Evolutionary conservation across 2,888 invertebrate species (phyloP).

Genomic region (Monopis laevigella): DNA sequence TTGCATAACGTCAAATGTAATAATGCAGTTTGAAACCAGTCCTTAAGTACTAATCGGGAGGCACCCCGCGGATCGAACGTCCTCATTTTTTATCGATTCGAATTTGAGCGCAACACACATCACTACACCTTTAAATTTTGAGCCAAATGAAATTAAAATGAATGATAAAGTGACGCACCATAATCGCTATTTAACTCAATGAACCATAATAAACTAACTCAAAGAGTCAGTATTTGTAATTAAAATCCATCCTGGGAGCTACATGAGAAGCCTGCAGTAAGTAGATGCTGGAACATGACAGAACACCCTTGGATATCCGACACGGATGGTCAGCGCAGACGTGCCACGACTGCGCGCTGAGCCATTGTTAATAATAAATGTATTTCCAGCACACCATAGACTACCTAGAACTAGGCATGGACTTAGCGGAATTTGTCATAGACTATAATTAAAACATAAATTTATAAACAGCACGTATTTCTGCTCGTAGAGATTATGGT

Average conservation of each 20-base stretch:
- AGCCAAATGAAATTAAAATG: too few relatives aligned
- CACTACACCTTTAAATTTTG: constrained; percentile 4
- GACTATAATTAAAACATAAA: too few relatives aligned
- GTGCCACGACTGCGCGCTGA: neutral
- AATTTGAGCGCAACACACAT: constrained; percentile 7
- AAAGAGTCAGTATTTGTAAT: too few relatives aligned
- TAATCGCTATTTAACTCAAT: too few relatives aligned
- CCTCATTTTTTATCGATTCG: constrained; percentile 4
- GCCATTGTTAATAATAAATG: constrained; percentile 3
- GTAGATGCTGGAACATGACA: neutral
- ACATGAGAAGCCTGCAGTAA: too few relatives aligned
- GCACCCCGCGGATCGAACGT: constrained; percentile 28
- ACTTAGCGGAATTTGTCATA: too few relatives aligned
- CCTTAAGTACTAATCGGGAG: constrained; percentile 27
- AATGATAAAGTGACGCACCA: too few relatives aligned
- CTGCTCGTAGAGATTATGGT: too few relatives aligned
- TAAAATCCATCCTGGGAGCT: too few relatives aligned
- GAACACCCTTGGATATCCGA: constrained; percentile 24
- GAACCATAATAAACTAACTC: too few relatives aligned
- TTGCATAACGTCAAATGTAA: constrained; percentile 7
- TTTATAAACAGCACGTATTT: too few relatives aligned
- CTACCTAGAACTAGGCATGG: neutral
- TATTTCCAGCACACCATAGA: neutral
- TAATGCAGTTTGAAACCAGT: constrained; percentile 3
- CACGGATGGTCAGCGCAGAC: constrained; percentile 32